phyloP scores from a whole-genome alignment of 2,797 vertebrate species.

The Xiphophorus birchmanni region DNA sequence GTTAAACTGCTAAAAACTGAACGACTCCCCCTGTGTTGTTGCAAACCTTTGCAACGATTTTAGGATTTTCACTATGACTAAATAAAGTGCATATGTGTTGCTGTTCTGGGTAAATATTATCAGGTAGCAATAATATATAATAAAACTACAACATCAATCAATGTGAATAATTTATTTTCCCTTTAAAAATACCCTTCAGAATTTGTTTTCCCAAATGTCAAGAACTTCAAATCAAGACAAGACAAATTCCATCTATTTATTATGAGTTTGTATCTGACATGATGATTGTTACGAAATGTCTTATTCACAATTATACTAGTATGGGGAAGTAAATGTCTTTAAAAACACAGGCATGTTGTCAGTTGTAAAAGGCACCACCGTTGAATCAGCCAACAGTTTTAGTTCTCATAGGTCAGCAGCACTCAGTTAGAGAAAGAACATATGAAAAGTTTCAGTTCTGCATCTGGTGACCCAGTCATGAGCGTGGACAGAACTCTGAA shows the following conservation, averaged over 20 bases:
- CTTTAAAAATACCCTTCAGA: neutral
- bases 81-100: neutral
- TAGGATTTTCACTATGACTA: neutral
- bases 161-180: neutral
- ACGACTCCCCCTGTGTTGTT: neutral
- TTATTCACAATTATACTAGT: neutral
- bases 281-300: neutral
- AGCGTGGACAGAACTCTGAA: constrained; percentile 1
- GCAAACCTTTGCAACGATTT: neutral
- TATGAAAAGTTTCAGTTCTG: constrained; percentile 7
- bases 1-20: neutral
- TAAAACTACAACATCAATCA: neutral
- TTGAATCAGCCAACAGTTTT: neutral
- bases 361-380: neutral
- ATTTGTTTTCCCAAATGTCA: neutral
- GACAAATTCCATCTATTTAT: neutral
- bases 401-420: neutral
- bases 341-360: neutral
- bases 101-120: neutral
- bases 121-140: neutral
- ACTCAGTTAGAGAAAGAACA: neutral
- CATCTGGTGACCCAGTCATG: neutral
- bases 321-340: neutral
- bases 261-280: neutral
- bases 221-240: neutral